Percentiles rank a stretch among this genome's conserved stretches.
Evolutionary conservation across 92 coral and sea anemone genomes (phyloP).

Genomic region (Palythoa grandis): DNA sequence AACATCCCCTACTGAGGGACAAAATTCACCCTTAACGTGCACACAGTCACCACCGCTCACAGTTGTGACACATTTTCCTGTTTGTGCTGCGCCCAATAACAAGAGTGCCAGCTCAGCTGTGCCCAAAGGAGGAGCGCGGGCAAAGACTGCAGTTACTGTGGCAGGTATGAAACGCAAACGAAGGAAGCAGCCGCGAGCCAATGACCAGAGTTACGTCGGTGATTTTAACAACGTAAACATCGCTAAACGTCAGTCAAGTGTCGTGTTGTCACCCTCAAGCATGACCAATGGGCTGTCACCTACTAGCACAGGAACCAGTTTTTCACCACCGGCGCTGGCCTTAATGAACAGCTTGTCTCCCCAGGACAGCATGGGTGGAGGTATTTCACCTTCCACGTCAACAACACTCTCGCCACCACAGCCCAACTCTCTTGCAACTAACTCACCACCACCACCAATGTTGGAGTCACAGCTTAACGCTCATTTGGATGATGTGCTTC

Average conservation of each 20-base stretch:
- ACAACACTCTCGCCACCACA: conserved; percentile 93
- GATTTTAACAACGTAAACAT: conserved; percentile 47
- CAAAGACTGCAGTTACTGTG: conserved; percentile 58
- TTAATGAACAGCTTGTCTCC: conserved; percentile 85
- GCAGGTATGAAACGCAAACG: conserved; percentile 76
- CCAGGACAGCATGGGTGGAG: conserved; percentile 79
- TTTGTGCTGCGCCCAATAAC: conserved; percentile 63
- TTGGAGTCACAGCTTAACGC: conserved; percentile 74
- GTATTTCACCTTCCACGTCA: conserved; percentile 93
- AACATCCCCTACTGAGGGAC: conserved; percentile 89
- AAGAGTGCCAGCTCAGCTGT: conserved; percentile 55
- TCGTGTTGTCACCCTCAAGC: conserved; percentile 59
- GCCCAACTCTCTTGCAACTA: conserved; percentile 65
- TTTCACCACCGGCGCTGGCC: conserved; percentile 77
- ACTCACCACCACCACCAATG: conserved; percentile 80
- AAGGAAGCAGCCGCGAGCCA: conserved; percentile 64
- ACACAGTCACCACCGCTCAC: conserved; percentile 68
- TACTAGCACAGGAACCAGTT: conserved; percentile 74
- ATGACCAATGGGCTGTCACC: conserved; percentile 64
- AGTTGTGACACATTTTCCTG: conserved; percentile 70
- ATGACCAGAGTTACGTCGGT: conserved; percentile 58
- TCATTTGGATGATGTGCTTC: conserved; percentile 66
- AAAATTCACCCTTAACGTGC: conserved; percentile 81
- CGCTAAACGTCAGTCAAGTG: conserved; percentile 59
- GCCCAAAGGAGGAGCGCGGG: conserved; percentile 70